Percentiles rank a stretch among this genome's conserved stretches.
Evolutionary conservation across 2,888 invertebrate species (phyloP).

Genomic region (Troilus luridus): DNA sequence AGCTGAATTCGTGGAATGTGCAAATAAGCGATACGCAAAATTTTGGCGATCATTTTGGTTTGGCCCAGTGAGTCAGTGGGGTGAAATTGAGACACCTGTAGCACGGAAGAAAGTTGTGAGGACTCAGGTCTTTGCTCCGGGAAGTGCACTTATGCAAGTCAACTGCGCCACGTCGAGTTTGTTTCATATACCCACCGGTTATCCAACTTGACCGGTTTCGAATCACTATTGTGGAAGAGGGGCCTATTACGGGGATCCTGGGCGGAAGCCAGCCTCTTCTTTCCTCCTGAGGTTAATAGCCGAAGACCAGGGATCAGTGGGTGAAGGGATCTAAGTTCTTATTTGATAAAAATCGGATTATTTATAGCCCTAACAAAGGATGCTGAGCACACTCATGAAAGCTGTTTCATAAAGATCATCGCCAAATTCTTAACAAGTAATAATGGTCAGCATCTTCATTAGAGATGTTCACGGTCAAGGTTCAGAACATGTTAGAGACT

Average conservation of each 20-base stretch:
- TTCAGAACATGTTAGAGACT: too few species aligned
- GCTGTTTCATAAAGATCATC: too few species aligned
- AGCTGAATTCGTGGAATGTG: too few species aligned
- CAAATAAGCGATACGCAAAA: too few species aligned
- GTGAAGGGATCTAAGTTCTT: too few species aligned
- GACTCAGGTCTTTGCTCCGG: conserved; percentile 46
- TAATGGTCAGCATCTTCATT: too few species aligned
- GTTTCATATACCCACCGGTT: conserved; percentile 48
- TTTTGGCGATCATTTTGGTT: neutral
- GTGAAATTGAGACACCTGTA: neutral
- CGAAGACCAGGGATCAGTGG: neutral
- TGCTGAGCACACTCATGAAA: too few species aligned
- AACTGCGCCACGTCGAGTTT: conserved; percentile 40
- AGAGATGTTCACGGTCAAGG: too few species aligned
- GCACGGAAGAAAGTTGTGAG: neutral
- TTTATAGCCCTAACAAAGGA: too few species aligned
- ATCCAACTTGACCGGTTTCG: conserved; percentile 57
- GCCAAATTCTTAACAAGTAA: too few species aligned
- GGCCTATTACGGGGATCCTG: neutral
- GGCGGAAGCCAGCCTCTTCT: conserved; percentile 1
- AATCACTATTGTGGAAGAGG: neutral
- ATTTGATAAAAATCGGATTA: too few species aligned
- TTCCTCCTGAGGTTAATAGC: neutral
- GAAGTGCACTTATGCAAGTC: conserved; percentile 55
- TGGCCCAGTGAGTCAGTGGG: neutral